Evolutionary conservation across 2,797 vertebrate genomes (phyloP).

Genomic region (Enteromius paludinosus): DNA sequence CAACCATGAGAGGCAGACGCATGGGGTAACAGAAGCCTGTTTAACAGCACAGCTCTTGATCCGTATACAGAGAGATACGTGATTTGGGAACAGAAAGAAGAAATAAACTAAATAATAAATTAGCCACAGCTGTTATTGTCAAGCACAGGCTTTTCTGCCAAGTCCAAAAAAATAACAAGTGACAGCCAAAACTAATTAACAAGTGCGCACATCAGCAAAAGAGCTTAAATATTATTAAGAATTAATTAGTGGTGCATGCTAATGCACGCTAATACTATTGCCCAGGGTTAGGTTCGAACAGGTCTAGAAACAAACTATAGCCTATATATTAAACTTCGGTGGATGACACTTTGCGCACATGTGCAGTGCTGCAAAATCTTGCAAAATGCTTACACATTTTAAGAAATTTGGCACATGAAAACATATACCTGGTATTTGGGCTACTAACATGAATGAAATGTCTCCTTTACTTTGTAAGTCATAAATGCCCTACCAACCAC

Average conservation of each 20-base stretch:
- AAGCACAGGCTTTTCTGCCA: slow-evolving; percentile 16
- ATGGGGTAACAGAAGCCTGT: slow-evolving; percentile 53
- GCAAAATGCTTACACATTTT: background rate
- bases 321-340: background rate
- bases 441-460: background rate
- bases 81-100: slow-evolving; percentile 15
- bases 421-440: background rate
- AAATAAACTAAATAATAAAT: slow-evolving; percentile 27
- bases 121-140: slow-evolving; percentile 12
- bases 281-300: background rate
- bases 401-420: background rate
- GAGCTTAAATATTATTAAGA: slow-evolving; percentile 9
- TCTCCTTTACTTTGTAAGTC: background rate
- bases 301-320: background rate
- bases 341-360: background rate
- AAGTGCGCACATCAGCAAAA: background rate
- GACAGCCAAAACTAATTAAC: slow-evolving; percentile 25
- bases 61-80: slow-evolving; percentile 13
- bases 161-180: slow-evolving; percentile 11
- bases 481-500: background rate
- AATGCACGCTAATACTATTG: background rate
- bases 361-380: background rate
- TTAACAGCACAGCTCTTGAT: slow-evolving; percentile 33
- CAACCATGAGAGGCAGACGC: slow-evolving; percentile 52
- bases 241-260: slow-evolving; percentile 4